Percentiles rank a stretch among this genome's conserved stretches.
Evolutionary conservation across 2,888 invertebrate genomes (phyloP).

Genomic region (Nebria brevicollis): DNA sequence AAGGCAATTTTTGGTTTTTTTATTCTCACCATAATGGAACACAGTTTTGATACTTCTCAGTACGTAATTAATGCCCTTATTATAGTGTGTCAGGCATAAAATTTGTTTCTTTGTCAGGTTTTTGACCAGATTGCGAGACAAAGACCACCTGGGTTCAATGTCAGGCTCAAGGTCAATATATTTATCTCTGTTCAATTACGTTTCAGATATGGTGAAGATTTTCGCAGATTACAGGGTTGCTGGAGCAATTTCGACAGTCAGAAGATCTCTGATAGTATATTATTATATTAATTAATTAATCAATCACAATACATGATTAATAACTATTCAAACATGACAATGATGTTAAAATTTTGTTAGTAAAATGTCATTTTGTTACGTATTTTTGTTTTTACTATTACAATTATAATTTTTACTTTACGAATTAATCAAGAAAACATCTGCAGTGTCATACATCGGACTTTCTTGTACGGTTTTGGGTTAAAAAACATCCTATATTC

Average conservation of each 20-base stretch:
- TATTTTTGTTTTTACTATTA: no score
- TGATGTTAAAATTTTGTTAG: no score
- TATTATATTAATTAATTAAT: no score
- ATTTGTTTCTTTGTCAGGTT: conserved; percentile 23
- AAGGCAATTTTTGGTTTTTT: neutral
- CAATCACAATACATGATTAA: no score
- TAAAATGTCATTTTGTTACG: no score
- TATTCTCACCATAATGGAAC: neutral
- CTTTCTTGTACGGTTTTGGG: no score
- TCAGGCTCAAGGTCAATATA: conserved; percentile 30
- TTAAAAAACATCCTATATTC: no score
- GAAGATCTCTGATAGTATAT: neutral
- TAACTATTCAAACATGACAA: no score
- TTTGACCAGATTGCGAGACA: conserved; percentile 25
- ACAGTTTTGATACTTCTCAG: neutral
- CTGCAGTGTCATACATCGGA: no score
- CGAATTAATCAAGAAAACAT: no score
- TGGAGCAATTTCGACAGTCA: neutral
- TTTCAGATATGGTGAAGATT: neutral
- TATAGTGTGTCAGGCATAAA: neutral
- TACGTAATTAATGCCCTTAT: conserved; percentile 10
- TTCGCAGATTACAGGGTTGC: neutral
- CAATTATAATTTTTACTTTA: no score
- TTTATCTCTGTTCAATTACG: neutral
- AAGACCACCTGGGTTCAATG: conserved; percentile 35